Evolutionary conservation across 2,888 invertebrate species (phyloP).

Genomic region (Agonopterix alstromeriana): DNA sequence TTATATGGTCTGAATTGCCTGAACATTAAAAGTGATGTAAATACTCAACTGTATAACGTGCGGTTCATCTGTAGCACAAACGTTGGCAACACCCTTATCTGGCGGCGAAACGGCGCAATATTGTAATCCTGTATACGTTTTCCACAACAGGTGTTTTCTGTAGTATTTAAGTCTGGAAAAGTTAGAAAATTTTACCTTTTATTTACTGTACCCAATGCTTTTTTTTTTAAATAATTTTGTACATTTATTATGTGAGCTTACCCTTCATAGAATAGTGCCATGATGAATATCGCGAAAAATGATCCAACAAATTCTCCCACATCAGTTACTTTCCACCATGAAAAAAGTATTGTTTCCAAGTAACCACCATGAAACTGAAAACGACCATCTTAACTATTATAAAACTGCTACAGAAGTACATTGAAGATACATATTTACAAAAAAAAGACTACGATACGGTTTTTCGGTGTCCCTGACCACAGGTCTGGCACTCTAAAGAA

Average conservation of each 20-base stretch:
- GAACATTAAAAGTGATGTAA: not conserved
- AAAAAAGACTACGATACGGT: too few relatives aligned
- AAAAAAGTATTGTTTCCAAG: slow-evolving; percentile 86
- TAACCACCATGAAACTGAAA: slow-evolving; percentile 90
- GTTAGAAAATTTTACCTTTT: too few relatives aligned
- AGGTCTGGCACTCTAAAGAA: too few relatives aligned
- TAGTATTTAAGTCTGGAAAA: slow-evolving; percentile 79
- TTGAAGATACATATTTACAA: too few relatives aligned
- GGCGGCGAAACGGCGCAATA: slow-evolving; percentile 91
- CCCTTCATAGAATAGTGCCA: slow-evolving; percentile 97
- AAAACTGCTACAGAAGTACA: too few relatives aligned
- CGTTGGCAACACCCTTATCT: slow-evolving; percentile 76
- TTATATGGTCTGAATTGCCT: not conserved
- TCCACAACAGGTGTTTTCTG: slow-evolving; percentile 89
- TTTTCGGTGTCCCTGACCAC: too few relatives aligned
- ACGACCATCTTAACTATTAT: too few relatives aligned
- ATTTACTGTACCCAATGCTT: too few relatives aligned
- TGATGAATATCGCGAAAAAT: slow-evolving; percentile 92
- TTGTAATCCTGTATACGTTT: slow-evolving; percentile 89
- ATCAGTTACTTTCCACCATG: slow-evolving; percentile 86
- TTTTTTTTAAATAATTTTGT: too few relatives aligned
- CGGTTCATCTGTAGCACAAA: slow-evolving; percentile 78
- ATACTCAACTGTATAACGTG: slow-evolving; percentile 84
- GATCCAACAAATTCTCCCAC: slow-evolving; percentile 90
- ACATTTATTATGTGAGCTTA: slow-evolving; percentile 60